phyloP scores from a whole-genome alignment of 2,888 invertebrate genomes.

The Rotaria macrura region DNA sequence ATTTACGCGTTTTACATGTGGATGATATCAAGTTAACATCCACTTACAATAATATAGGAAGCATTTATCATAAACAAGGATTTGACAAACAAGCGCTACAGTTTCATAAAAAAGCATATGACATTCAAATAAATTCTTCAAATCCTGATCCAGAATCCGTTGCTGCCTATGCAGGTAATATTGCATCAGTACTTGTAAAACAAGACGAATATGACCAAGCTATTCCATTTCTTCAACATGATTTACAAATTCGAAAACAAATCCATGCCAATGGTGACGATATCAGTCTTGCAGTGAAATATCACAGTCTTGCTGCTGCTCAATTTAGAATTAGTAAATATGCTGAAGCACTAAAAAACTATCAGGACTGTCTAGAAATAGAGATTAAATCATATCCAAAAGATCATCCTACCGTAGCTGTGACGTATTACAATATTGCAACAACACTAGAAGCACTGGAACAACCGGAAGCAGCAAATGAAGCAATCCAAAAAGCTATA shows the following conservation, averaged over 20 bases:
- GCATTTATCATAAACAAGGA: not conserved
- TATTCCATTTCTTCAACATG: not conserved
- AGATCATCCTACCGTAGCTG: not conserved
- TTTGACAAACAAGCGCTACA: not conserved
- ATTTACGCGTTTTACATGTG: not conserved
- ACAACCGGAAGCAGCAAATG: not conserved
- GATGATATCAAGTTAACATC: not conserved
- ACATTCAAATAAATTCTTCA: not conserved
- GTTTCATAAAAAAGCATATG: not conserved
- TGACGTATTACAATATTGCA: not conserved
- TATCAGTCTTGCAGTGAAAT: not conserved
- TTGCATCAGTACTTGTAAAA: not conserved
- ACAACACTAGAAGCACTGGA: not conserved
- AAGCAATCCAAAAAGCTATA: not conserved
- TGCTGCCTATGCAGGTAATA: not conserved
- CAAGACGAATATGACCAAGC: not conserved
- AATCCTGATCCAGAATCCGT: not conserved
- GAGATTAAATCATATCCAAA: not conserved
- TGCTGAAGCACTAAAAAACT: not conserved
- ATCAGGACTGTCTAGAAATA: not conserved
- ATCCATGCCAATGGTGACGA: not conserved
- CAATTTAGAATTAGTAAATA: not conserved
- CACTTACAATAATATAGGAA: not conserved
- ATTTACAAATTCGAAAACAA: not conserved
- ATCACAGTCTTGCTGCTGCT: not conserved